A percentile compares a stretch with the other conserved stretches of the same genome.
Conservation (phyloP, 23 tunicate genomes). For the Clavelina lepadiformis region DNA sequence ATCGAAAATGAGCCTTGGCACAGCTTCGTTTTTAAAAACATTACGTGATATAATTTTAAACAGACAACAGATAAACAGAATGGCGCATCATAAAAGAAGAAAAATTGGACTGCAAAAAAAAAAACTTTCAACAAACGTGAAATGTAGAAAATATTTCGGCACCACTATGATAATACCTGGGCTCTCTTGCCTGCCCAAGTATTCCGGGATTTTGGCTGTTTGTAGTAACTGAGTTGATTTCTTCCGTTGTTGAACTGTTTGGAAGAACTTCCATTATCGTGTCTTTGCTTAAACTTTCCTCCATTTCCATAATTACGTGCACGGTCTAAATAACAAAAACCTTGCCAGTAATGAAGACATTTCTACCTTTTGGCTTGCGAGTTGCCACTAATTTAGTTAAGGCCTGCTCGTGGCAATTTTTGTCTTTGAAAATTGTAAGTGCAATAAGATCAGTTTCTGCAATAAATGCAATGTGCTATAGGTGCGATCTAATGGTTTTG, state of each 20-base stretch:
- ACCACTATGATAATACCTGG: too few species aligned
- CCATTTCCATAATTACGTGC: constrained; percentile 12
- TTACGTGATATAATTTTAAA: too few species aligned
- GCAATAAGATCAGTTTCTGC: too few species aligned
- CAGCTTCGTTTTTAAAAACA: too few species aligned
- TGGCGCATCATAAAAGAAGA: not conserved
- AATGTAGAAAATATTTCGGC: too few species aligned
- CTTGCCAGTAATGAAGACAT: not conserved
- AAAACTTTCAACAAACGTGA: not conserved
- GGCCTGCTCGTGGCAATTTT: too few species aligned
- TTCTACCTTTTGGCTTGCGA: not conserved
- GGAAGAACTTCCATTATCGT: not conserved
- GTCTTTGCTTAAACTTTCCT: constrained; percentile 9
- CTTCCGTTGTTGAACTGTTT: constrained; percentile 1
- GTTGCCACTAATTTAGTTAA: not conserved
- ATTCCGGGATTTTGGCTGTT: constrained; percentile 23
- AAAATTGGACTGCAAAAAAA: not conserved
- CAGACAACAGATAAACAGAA: not conserved
- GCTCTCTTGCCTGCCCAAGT: constrained; percentile 29
- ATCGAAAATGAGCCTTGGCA: too few species aligned
- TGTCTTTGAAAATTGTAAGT: too few species aligned
- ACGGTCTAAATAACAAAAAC: constrained; percentile 24
- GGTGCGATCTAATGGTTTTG: too few species aligned
- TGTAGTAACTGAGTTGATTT: constrained; percentile 8
- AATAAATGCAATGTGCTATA: too few species aligned